Evolutionary conservation across 2,888 invertebrate genomes (phyloP), one percentile per base, ranked within the genome.

Genomic region (Antitype chi): DNA sequence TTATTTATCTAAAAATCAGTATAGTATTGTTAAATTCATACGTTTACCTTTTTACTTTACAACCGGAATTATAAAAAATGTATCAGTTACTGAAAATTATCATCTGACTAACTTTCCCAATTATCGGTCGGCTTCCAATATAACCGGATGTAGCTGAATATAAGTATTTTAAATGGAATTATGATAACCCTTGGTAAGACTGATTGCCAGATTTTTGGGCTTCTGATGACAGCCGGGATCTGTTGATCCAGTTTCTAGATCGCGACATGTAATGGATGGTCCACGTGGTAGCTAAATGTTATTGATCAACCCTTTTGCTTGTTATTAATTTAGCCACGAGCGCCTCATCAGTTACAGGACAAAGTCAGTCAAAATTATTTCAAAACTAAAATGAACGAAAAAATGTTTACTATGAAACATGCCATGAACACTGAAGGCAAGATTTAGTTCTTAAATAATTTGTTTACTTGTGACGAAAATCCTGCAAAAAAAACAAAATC

Each of bases 1-100:
- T 55, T 52, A 52, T 80, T 80, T 62, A 62, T 80, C 71, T 55
- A 20, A 20, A 62, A 62, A 62, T 77, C 60, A 62, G 71, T 49
- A 55, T 13, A 3, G 38, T n/a, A 6, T 23, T 55, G 53, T 55
- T 32, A 55, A 62, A 55, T 62, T 55, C n/a, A 20, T 4, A 53
- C 20, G 23, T 69, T 78, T 47, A 2, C 17, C 25, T 17, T 47
- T 76, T 62, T 3, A 38, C 7, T 77, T 38, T 38, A 47, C 47
- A 55, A 15, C 23, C 23, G 70, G 53, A 73, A 49, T 57, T 0
- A 11, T 23, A 38, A 15, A 73, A 73, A 25, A 59, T 38, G 9
- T 57, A 52, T 15, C 66, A 49, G 20, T 28, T 47, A 47, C 9
- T 11, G 43, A 13, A 47, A 47, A 47, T 47, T 47, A 47, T 11